Base-by-base conservation (phyloP, 2,888 invertebrate genomes). In the Bimastos eiseni region DNA sequence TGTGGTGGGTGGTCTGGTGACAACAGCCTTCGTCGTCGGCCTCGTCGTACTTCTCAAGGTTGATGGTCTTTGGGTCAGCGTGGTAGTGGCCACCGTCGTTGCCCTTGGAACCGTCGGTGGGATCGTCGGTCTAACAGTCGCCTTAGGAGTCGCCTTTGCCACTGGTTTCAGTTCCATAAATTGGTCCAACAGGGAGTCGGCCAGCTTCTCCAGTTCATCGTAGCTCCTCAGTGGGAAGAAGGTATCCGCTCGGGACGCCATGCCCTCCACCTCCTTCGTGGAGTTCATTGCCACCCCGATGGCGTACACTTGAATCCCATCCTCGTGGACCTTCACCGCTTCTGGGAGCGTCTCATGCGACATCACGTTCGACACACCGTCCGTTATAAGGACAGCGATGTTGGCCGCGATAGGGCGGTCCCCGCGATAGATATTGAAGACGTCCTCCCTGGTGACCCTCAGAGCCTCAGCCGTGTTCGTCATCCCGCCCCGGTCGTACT, bases 381-480 rank as follows among this genome's bases (percentile, higher is more conserved):
- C 93, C 0, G 93, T 93, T 38, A 94, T 91, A 24, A 94, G 90
- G n/a, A 94, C 90, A 34, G 92, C 93, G 36, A 93, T 91, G 90
- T 94, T 93, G 41, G 92, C 92, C 6, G 93, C 93, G 36, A 90
- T 91, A 15, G 93, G 90, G 19, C 94, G 92, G 91, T 94, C 94
- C 19, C 94, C 94, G 86, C 93, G 93, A 19, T 89, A 90, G 17
- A 92, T 89, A 1, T 92, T 92, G 91, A 94, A 94, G 93, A 94
- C 93, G 33, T 92, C 91, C n/a, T 92, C 91, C 21, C 93, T 91
- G 93, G 93, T 93, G 15, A 92, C 91, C 55, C 91, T 37, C 24
- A 94, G 84, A 17, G 93, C 94, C 30, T 92, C 93, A 5, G 93
- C 93, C 0, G 94, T 93, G 92, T 93, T 93, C 24, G 94, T 94